Conservation (phyloP, 2,113 vertebrate genomes). For the Alexandromys fortis region DNA sequence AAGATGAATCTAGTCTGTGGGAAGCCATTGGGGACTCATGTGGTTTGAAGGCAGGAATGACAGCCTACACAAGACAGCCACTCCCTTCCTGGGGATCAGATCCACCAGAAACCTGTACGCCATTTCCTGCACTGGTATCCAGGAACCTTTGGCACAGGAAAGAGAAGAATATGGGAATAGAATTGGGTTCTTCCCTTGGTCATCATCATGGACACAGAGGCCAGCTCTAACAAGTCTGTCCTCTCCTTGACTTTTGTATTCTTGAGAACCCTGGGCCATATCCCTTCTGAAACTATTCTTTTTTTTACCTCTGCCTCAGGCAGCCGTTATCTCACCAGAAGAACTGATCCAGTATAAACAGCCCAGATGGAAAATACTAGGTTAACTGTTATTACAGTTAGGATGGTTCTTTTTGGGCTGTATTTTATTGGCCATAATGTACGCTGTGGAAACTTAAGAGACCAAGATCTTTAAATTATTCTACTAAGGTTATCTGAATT, state of each 20-base stretch:
- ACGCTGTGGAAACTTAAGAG: neutral
- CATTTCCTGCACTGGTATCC: neutral
- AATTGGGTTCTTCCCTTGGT: neutral
- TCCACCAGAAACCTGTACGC: neutral
- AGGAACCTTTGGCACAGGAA: neutral
- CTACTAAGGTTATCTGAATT: neutral
- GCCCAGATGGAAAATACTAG: neutral
- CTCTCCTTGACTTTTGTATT: neutral
- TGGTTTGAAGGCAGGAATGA: neutral
- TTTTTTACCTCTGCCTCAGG: neutral
- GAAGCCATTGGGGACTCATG: neutral
- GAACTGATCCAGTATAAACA: neutral
- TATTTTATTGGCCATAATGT: neutral
- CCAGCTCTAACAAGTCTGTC: neutral
- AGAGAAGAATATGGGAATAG: neutral
- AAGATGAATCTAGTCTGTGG: neutral
- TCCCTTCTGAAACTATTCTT: neutral
- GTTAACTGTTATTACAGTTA: neutral
- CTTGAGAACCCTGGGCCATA: slow-evolving; percentile 4
- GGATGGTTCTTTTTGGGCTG: neutral
- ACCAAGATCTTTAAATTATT: slow-evolving; percentile 40
- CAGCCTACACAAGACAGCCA: neutral
- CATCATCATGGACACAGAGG: neutral
- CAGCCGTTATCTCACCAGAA: neutral
- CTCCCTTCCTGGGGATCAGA: neutral